Evolutionary conservation across 2,797 vertebrate genomes (phyloP).

Genomic region (Pogoniulus pusillus): DNA sequence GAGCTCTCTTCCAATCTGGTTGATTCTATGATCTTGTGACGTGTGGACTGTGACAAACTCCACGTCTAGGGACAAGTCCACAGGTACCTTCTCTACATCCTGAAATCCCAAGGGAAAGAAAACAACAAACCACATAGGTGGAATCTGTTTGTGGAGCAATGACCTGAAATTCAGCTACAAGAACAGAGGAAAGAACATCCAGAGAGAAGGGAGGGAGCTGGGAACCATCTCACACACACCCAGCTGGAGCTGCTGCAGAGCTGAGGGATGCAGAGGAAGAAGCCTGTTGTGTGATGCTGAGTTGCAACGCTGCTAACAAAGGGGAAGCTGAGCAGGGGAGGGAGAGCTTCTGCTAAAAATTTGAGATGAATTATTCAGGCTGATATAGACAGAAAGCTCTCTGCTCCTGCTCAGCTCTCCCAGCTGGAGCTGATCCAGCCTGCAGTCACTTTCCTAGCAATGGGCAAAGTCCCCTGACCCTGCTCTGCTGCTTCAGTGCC

Average conservation of each 20-base stretch:
- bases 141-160: neutral
- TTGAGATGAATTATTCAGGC: conserved; percentile 51
- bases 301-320: neutral
- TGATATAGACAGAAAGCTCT: neutral
- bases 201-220: neutral
- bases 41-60: neutral
- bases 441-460: neutral
- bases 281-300: rapidly evolving
- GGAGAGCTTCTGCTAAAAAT: conserved; percentile 6
- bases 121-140: neutral
- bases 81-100: neutral
- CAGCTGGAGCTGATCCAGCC: neutral
- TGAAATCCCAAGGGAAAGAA: neutral
- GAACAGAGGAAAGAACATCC: neutral
- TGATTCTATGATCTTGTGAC: no score
- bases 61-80: neutral
- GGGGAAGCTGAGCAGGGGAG: neutral
- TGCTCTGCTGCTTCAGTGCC: neutral
- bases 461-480: neutral
- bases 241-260: neutral
- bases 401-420: neutral
- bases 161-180: neutral
- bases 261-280: rapidly evolving
- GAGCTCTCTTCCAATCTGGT: no score
- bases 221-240: neutral